Conservation (phyloP, 2,888 invertebrate genomes). For the Yponomeuta cagnagella region DNA sequence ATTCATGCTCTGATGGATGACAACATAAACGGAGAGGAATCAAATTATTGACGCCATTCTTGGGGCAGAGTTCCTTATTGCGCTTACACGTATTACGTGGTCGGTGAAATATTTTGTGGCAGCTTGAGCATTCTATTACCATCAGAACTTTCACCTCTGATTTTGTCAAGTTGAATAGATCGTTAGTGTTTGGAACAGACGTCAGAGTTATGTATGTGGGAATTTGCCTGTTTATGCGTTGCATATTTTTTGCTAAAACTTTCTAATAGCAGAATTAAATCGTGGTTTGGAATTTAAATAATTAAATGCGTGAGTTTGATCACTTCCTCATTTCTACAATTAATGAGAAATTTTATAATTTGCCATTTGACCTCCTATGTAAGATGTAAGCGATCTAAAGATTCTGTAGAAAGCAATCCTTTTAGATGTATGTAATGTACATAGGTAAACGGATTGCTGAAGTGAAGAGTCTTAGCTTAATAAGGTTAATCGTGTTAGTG, state of each 20-base stretch:
- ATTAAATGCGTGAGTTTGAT: background rate
- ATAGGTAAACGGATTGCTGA: background rate
- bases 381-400: too few relatives aligned
- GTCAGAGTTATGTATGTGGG: conserved; percentile 6
- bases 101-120: conserved; percentile 39
- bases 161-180: conserved; percentile 39
- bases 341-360: background rate
- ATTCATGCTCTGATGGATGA: conserved; percentile 12
- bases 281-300: background rate
- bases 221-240: conserved; percentile 1
- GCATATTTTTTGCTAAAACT: background rate
- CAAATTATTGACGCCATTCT: conserved; percentile 27
- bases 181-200: conserved; percentile 16
- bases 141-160: conserved; percentile 54
- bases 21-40: conserved; percentile 22
- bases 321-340: background rate
- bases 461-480: conserved; percentile 5
- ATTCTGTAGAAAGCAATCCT: background rate
- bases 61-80: conserved; percentile 29
- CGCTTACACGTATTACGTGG: conserved; percentile 27
- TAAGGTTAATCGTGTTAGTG: conserved; percentile 15
- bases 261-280: conserved; percentile 2
- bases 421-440: background rate
- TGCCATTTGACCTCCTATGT: too few relatives aligned
- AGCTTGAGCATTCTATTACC: conserved; percentile 35